These are phyloP conservation scores for Dolichopus griseipennis DNA, from an alignment of 2,888 invertebrate species.

Conservation along the genomic window DNA sequence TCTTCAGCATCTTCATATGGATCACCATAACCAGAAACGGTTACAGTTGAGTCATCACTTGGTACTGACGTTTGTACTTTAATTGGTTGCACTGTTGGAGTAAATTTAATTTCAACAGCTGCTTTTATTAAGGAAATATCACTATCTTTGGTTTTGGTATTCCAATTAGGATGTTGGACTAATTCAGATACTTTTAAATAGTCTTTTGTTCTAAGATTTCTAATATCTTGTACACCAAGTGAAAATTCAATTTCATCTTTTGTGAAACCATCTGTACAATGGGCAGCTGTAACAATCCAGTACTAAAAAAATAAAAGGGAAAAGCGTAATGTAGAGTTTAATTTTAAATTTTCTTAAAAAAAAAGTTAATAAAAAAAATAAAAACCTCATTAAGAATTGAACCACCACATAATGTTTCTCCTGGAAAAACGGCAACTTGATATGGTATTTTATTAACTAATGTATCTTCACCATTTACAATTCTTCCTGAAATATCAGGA, in stretches of 20 bases:
- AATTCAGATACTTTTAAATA: too few species aligned
- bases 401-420: too few species aligned
- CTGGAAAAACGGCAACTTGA: too few species aligned
- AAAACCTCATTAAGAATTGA: too few species aligned
- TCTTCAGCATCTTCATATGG: not conserved
- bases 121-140: not conserved
- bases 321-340: too few species aligned
- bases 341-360: too few species aligned
- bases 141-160: not conserved
- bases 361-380: too few species aligned
- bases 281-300: not conserved
- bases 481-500: too few species aligned
- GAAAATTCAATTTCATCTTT: not conserved
- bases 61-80: not conserved
- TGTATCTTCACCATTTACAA: too few species aligned
- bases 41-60: not conserved
- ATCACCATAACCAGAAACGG: not conserved
- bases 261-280: not conserved
- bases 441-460: too few species aligned
- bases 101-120: not conserved
- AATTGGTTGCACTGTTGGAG: not conserved
- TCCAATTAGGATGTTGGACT: too few species aligned
- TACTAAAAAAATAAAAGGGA: not conserved
- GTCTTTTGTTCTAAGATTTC: not conserved
- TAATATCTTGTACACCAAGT: not conserved